Conservation (phyloP, 2,888 invertebrate genomes). For the Salpingus planirostris region DNA sequence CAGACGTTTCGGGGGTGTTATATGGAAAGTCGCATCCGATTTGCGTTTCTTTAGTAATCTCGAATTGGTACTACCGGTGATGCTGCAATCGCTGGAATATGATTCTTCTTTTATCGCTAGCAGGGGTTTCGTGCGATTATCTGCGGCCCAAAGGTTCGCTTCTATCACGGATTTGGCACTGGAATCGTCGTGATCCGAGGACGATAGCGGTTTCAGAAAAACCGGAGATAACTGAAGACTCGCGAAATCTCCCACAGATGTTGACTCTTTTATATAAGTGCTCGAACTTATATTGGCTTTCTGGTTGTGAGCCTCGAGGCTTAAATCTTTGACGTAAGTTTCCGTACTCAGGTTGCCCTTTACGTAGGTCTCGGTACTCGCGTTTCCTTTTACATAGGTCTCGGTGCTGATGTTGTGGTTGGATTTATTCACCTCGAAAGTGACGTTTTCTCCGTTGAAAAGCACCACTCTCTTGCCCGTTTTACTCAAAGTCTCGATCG, state of each 20-base stretch:
- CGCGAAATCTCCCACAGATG: not conserved
- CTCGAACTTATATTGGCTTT: slow-evolving; percentile 3
- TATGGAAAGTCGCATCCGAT: slow-evolving; percentile 14
- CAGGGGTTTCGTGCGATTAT: slow-evolving; percentile 38
- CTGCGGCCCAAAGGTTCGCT: slow-evolving; percentile 36
- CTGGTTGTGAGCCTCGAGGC: not conserved
- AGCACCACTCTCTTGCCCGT: not conserved
- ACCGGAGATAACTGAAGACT: slow-evolving; percentile 2
- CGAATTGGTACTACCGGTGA: slow-evolving; percentile 1
- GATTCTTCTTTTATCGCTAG: slow-evolving; percentile 47
- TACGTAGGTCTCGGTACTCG: slow-evolving; percentile 6
- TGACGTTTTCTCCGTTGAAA: slow-evolving; percentile 7
- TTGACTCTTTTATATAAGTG: slow-evolving; percentile 5
- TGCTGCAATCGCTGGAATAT: too few species aligned
- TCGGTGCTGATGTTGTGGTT: slow-evolving; percentile 15
- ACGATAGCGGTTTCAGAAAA: slow-evolving; percentile 24
- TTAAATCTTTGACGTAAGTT: too few species aligned
- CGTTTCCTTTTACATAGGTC: slow-evolving; percentile 3
- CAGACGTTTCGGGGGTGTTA: slow-evolving; percentile 21
- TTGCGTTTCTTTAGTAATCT: slow-evolving; percentile 19
- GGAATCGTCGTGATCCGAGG: slow-evolving; percentile 4
- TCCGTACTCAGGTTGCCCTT: slow-evolving; percentile 3
- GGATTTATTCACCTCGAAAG: slow-evolving; percentile 22
- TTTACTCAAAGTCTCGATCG: too few species aligned
- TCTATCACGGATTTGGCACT: slow-evolving; percentile 28